phyloP scores from a whole-genome alignment of 2,797 vertebrate species.

The Parotocinclus haroldoi region DNA sequence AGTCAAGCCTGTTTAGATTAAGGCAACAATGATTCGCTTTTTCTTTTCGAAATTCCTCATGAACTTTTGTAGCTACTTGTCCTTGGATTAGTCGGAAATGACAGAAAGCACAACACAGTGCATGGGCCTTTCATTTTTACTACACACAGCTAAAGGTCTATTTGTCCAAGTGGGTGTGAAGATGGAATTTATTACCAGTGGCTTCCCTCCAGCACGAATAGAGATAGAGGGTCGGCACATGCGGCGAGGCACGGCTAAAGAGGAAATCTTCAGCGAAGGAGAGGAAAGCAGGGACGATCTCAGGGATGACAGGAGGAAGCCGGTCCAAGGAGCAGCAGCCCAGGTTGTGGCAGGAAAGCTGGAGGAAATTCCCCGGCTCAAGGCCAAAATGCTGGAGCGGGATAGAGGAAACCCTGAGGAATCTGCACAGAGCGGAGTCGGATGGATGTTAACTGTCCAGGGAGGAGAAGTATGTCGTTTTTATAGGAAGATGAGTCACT shows the following conservation, averaged over 20 bases:
- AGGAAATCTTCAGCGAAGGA: slow-evolving; percentile 65
- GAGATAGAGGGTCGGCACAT: slow-evolving; percentile 46
- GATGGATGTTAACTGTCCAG: slow-evolving; percentile 29
- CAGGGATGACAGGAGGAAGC: slow-evolving; percentile 62
- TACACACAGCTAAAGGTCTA: slow-evolving; percentile 63
- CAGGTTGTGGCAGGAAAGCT: slow-evolving; percentile 66
- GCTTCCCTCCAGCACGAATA: slow-evolving; percentile 78
- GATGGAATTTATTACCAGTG: slow-evolving; percentile 75
- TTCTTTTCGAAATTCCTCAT: too few relatives aligned
- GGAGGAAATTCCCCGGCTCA: slow-evolving; percentile 70
- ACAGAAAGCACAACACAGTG: slow-evolving; percentile 10
- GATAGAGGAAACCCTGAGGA: slow-evolving; percentile 73
- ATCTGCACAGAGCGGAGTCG: slow-evolving; percentile 65
- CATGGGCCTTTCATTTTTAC: slow-evolving; percentile 63
- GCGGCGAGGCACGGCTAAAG: slow-evolving; percentile 64
- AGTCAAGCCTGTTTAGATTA: too few relatives aligned
- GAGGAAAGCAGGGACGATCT: slow-evolving; percentile 60
- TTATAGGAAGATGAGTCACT: slow-evolving; percentile 19
- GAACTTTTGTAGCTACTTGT: too few relatives aligned
- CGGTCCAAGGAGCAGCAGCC: slow-evolving; percentile 59
- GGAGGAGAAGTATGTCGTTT: slow-evolving; percentile 7
- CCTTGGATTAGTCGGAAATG: too few relatives aligned
- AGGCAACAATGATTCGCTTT: too few relatives aligned
- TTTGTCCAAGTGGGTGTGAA: slow-evolving; percentile 82
- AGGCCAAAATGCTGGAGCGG: slow-evolving; percentile 66